A percentile compares a stretch with the other conserved stretches of the same genome.
Conservation (phyloP, 2,888 invertebrate genomes). For the Chrysolina oricalcia region DNA sequence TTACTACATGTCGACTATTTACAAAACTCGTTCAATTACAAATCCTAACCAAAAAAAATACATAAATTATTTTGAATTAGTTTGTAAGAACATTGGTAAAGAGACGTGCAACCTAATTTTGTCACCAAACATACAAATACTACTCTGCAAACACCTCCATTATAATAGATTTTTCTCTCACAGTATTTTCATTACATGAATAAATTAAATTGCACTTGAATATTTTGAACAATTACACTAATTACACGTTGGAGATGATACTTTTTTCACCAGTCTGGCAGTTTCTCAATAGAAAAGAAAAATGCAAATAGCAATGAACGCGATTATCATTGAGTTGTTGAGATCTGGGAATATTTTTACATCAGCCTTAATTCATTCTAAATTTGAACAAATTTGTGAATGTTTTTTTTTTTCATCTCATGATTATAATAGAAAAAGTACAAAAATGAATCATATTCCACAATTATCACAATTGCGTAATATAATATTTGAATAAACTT, state of each 20-base stretch:
- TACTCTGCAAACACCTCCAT: neutral
- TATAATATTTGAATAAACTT: conserved; percentile 50
- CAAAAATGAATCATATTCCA: conserved; percentile 53
- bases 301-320: conserved; percentile 17
- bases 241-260: neutral
- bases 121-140: conserved; percentile 1
- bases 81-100: neutral
- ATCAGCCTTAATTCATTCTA: conserved; percentile 40
- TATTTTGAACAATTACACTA: conserved; percentile 1
- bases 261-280: conserved; percentile 11
- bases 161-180: neutral
- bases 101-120: neutral
- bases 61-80: neutral
- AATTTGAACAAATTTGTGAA: conserved; percentile 33
- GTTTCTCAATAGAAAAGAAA: conserved; percentile 16
- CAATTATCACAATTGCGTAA: conserved; percentile 50
- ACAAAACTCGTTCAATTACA: conserved; percentile 27
- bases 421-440: conserved; percentile 49
- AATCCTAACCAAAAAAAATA: neutral
- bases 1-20: conserved; percentile 30
- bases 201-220: conserved; percentile 11
- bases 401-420: conserved; percentile 35
- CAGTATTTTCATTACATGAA: conserved; percentile 12
- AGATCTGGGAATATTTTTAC: conserved; percentile 42
- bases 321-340: conserved; percentile 31